phyloP scores from a whole-genome alignment of 2,888 invertebrate genomes.

The Brachyopa scutellaris region DNA sequence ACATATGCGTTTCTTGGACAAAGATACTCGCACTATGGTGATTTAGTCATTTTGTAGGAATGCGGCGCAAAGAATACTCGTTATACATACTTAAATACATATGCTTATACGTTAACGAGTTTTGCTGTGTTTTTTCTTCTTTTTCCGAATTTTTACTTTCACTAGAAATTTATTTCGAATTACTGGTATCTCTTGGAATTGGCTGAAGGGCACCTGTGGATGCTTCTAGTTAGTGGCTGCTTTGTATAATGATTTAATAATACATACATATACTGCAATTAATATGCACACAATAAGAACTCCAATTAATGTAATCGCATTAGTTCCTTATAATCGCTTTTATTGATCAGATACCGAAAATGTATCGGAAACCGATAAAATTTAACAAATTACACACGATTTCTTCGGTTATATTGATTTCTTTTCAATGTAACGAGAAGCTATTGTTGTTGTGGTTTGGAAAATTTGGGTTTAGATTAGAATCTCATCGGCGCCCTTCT shows the following conservation, averaged over 20 bases:
- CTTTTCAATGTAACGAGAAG: neutral
- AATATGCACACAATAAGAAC: neutral
- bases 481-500: too few relatives aligned
- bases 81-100: too few relatives aligned
- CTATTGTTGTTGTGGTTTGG: neutral
- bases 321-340: constrained; percentile 3
- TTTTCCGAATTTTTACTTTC: neutral
- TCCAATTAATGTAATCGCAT: neutral
- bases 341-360: neutral
- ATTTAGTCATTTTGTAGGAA: neutral
- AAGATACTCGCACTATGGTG: neutral
- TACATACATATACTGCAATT: constrained; percentile 8
- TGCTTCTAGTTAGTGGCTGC: neutral
- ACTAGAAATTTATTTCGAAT: constrained; percentile 2
- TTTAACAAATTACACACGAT: neutral
- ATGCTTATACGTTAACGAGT: neutral
- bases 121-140: neutral
- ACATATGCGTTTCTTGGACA: neutral
- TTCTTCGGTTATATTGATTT: neutral
- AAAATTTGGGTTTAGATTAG: too few relatives aligned
- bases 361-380: neutral
- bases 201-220: neutral
- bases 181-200: neutral
- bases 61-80: neutral
- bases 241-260: neutral